Evolutionary conservation across 2,888 invertebrate genomes (phyloP).

Genomic region (Sarcophaga subvicina): DNA sequence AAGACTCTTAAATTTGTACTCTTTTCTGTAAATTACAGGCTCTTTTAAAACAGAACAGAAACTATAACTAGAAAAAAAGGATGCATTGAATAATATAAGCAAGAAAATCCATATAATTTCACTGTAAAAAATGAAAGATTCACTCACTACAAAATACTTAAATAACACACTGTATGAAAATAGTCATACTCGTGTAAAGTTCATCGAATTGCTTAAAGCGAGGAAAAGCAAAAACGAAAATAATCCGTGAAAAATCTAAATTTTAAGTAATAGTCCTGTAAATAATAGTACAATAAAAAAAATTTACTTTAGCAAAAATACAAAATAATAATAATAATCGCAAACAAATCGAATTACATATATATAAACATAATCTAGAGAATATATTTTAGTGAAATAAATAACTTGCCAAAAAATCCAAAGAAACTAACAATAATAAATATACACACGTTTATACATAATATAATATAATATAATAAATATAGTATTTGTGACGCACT

Average conservation of each 20-base stretch:
- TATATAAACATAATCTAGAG: not conserved
- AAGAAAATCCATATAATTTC: constrained; percentile 52
- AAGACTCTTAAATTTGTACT: constrained; percentile 6
- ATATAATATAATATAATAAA: not conserved
- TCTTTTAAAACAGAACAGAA: not conserved
- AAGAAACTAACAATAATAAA: too few species aligned
- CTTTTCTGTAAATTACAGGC: not conserved
- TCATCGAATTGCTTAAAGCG: constrained; percentile 44
- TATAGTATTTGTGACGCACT: constrained; percentile 49
- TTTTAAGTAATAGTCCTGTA: not conserved
- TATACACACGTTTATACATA: too few species aligned
- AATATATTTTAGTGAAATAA: constrained; percentile 4
- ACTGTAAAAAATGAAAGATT: constrained; percentile 41
- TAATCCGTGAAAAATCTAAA: not conserved
- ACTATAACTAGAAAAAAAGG: constrained; percentile 20
- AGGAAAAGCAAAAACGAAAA: not conserved
- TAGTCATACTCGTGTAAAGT: constrained; percentile 51
- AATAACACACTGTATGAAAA: constrained; percentile 54
- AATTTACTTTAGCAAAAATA: not conserved
- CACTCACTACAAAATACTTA: constrained; percentile 41
- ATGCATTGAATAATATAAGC: constrained; percentile 51
- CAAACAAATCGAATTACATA: too few species aligned
- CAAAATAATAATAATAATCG: constrained; percentile 5
- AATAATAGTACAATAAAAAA: constrained; percentile 27
- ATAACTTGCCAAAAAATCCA: constrained; percentile 15